Evolutionary conservation across 37 sponge, comb jelly and placozoan genomes (phyloP).

Genomic region (Chondrilla cf. caribensis): DNA sequence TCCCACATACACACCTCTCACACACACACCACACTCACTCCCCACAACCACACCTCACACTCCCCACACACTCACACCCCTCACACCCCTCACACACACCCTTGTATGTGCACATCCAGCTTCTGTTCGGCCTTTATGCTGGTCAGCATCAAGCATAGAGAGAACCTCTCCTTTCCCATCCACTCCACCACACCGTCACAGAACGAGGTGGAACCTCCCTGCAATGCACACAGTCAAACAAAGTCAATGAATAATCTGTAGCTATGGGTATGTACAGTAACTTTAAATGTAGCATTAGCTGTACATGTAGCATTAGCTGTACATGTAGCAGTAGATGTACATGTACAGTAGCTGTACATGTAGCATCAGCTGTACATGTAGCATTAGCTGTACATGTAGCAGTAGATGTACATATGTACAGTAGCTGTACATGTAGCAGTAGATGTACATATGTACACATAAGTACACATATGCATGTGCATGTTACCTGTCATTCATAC

Average conservation of each 20-base stretch:
- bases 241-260: no score
- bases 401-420: background rate
- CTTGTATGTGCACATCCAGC: conserved; percentile 45
- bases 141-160: conserved; percentile 35
- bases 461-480: background rate
- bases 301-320: background rate
- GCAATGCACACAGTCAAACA: no score
- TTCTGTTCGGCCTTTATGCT: conserved; percentile 57
- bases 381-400: background rate
- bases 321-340: background rate
- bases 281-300: background rate
- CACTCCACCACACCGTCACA: conserved; percentile 36
- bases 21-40: no score
- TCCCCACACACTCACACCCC: no score
- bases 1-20: no score
- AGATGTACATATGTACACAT: background rate
- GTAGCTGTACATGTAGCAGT: background rate
- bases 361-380: background rate
- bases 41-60: no score
- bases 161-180: conserved; percentile 13
- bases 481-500: no score
- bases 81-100: conserved; percentile 27
- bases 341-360: no score
- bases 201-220: conserved; percentile 37
- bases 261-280: no score